phyloP scores from a whole-genome alignment of 2,888 invertebrate species.

The Axea sp. region DNA sequence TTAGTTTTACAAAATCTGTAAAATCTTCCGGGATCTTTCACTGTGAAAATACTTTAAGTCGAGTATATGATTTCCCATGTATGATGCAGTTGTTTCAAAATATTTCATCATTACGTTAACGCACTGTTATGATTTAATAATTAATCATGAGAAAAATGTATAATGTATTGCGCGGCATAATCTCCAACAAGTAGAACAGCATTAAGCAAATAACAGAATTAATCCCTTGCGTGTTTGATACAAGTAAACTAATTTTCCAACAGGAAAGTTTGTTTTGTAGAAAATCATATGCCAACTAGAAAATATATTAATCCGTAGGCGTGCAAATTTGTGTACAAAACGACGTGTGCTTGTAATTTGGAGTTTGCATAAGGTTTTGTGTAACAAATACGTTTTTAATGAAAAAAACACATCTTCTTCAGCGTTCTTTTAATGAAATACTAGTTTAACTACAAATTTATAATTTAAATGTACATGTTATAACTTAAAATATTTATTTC shows the following conservation, averaged over 20 bases:
- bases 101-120: slow-evolving; percentile 38
- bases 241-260: slow-evolving; percentile 15
- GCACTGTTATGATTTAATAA: slow-evolving; percentile 47
- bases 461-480: too few species aligned
- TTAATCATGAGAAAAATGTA: slow-evolving; percentile 57
- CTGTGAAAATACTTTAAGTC: slow-evolving; percentile 2
- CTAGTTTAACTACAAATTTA: too few species aligned
- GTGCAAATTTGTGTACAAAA: too few species aligned
- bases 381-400: too few species aligned
- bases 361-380: too few species aligned
- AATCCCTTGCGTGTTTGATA: slow-evolving; percentile 23
- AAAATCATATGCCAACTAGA: too few species aligned
- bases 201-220: slow-evolving; percentile 18
- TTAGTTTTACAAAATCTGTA: too few species aligned
- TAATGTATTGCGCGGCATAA: slow-evolving; percentile 39
- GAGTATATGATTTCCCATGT: slow-evolving; percentile 23
- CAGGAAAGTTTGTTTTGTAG: slow-evolving; percentile 27
- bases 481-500: too few species aligned
- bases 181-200: slow-evolving; percentile 19
- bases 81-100: slow-evolving; percentile 39
- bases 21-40: not conserved
- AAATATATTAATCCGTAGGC: too few species aligned
- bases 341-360: too few species aligned
- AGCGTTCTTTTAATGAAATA: too few species aligned
- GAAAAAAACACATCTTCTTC: too few species aligned